Evolutionary conservation across 2,797 vertebrate species (phyloP), one percentile per base, ranked within the genome.

Genomic region (Ambastaia sidthimunki): DNA sequence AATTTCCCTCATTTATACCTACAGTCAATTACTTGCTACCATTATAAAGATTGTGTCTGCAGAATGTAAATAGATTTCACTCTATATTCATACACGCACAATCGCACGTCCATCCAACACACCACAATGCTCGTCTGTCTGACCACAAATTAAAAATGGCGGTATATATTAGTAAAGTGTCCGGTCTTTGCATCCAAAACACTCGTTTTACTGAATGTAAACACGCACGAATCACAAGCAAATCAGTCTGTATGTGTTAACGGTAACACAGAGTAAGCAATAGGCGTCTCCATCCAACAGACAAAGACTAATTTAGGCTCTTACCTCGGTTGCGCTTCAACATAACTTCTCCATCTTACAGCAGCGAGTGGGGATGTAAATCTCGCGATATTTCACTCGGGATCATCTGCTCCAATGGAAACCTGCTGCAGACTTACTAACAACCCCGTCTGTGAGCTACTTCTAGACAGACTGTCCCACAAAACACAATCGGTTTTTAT

Each of bases 331-430:
- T 93, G 91, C 91, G 90, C 90, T 91, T 91, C 92, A 91, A 87
- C 92, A 90, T 90, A 88, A 90, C 91, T 93, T 94, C 94, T 93
- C 94, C 94, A 95, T 95, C 90, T 95, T 94, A 92, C 90, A 92
- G 90, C 93, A 88, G 90, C 89, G 88, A 86, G 69, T 84, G 91
- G 82, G 80, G 90, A 89, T 88, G 90, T 15, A 31, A 84, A 80
- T 92, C 91, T 93, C 93, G 93, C 94, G 93, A 94, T 90, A 52
- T 50, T 76, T 77, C 75, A 74, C 48, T 55, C 60, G 31, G n/a
- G 71, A 50, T 79, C 34, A 62, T 41, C 57, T 21, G 41, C 31
- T 59, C 67, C 44, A 71, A 74, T 25, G 63, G 76, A 25, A 76
- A 66, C 37, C 48, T 48, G 28, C 28, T 21, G 28, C 19, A 28